Evolutionary conservation across 64 coral and sea anemone genomes (phyloP), one percentile per base, ranked within the genome.

Genomic region (Hydrozoanthus tunicans): DNA sequence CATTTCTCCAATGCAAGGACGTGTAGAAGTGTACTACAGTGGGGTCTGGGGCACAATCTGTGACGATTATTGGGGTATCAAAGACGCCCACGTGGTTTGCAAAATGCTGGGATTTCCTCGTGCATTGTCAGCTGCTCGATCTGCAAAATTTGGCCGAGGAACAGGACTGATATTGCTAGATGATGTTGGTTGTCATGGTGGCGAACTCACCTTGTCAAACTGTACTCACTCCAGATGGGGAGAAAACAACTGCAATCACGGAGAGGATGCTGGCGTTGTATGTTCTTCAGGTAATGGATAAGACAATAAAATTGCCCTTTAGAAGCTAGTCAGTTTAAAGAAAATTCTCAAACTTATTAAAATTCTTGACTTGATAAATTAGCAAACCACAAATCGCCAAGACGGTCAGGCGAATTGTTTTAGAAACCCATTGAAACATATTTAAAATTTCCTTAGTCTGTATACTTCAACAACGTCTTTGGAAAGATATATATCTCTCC

Each of bases 41-140:
- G 89, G 77, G 5, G 23, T 7, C 11, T 91, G 89, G 89, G 89
- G 89, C 2, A 91, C 77, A 27, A 77, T 91, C 9, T 91, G 89
- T 56, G 52, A 81, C 71, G 77, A 80, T 10, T 0, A 0, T 17
- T 91, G 89, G 89, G 76, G 81, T 6, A 70, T 81, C 17, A 23
- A 56, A 1, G 77, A 91, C 58, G 89, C 77, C 20, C 65, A 91
- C 27, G 89, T 91, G 51, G 89, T 91, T 7, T 91, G 89, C 72
- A 63, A 78, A 59, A 32, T 80, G 89, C 43, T 91, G 53, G 89
- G 89, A 15, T 91, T 81, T 78, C 71, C 77, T 13, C 17, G 64
- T 20, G 89, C 89, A 69, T 23, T 59, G 9, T 56, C 9, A 6
- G 77, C 77, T 66, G 64, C 1, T 17, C 0, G 0, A 1, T 8